Percentiles rank a stretch among this genome's conserved stretches.
These are phyloP conservation scores for Pitangus sulphuratus DNA, from an alignment of 2,797 vertebrate genomes.

Conservation along the genomic window DNA sequence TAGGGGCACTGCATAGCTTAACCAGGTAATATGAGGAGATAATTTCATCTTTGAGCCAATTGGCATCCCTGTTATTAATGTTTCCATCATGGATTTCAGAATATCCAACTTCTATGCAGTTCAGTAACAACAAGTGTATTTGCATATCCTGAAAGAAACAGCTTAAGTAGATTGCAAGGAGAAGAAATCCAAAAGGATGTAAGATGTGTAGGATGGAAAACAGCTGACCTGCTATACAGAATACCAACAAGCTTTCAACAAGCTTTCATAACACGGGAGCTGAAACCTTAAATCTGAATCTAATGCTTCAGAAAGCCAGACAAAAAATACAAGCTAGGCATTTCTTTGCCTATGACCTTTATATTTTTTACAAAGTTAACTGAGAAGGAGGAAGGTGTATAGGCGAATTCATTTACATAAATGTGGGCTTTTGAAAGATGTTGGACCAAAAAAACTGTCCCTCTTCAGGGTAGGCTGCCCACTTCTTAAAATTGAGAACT, in stretches of 20 bases:
- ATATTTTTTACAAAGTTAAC: slow-evolving; percentile 14
- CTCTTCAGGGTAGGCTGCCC: not conserved
- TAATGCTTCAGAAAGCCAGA: slow-evolving; percentile 19
- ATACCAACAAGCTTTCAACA: slow-evolving; percentile 58
- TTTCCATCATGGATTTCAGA: not conserved
- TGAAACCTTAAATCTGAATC: slow-evolving; percentile 44
- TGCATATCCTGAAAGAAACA: slow-evolving; percentile 23
- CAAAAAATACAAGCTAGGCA: slow-evolving; percentile 32
- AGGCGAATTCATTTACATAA: slow-evolving; percentile 13
- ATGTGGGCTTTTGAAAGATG: slow-evolving; percentile 14
- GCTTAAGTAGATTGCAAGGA: not conserved
- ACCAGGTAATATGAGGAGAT: not conserved
- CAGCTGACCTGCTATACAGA: slow-evolving; percentile 59
- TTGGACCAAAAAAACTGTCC: not conserved
- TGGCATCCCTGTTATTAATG: not conserved
- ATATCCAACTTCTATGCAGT: not conserved
- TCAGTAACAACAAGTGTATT: not conserved
- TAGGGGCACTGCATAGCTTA: accelerated
- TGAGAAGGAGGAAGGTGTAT: not conserved
- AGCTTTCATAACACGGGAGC: slow-evolving; percentile 22
- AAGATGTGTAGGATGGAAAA: slow-evolving; percentile 37
- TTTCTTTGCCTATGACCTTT: slow-evolving; percentile 24
- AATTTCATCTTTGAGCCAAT: not conserved
- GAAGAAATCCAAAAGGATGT: slow-evolving; percentile 20
- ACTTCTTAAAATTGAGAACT: not conserved